These are phyloP conservation scores for Watsonalla cultraria DNA, from an alignment of 2,888 invertebrate species.

Conservation along the genomic window DNA sequence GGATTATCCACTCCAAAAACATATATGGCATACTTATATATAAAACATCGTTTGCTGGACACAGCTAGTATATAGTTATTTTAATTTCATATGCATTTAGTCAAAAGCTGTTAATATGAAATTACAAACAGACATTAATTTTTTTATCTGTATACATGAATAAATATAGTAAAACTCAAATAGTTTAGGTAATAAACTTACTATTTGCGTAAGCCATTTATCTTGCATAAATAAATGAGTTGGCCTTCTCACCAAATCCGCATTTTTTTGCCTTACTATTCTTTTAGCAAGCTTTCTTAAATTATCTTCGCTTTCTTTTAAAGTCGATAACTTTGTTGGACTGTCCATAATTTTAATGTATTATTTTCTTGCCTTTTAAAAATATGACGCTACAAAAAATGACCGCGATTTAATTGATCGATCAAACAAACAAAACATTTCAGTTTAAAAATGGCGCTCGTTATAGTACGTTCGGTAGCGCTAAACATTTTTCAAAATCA, in stretches of 20 bases:
- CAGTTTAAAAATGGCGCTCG: constrained; percentile 43
- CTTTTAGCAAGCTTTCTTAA: constrained; percentile 60
- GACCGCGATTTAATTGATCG: constrained; percentile 13
- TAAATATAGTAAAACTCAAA: neutral
- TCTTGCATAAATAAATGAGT: constrained; percentile 80
- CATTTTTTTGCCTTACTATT: constrained; percentile 45
- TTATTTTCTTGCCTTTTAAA: constrained; percentile 11
- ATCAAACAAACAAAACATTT: constrained; percentile 11
- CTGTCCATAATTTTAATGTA: constrained; percentile 24
- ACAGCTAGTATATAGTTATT: too few species aligned
- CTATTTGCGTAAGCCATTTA: constrained; percentile 76
- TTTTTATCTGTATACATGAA: neutral
- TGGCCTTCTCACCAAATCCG: constrained; percentile 40
- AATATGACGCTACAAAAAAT: constrained; percentile 4
- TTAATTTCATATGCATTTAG: too few species aligned
- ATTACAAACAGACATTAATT: too few species aligned
- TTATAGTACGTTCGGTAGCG: neutral
- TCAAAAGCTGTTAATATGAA: too few species aligned
- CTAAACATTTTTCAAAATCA: too few species aligned
- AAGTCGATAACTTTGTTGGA: constrained; percentile 16
- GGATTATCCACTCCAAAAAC: too few species aligned
- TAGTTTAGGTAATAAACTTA: constrained; percentile 47
- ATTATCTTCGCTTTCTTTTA: constrained; percentile 42
- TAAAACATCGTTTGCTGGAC: too few species aligned
- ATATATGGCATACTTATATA: too few species aligned